Percentiles rank a stretch among this genome's conserved stretches.
Evolutionary conservation across 2,797 vertebrate species (phyloP).

Genomic region (Naso thynnoides): DNA sequence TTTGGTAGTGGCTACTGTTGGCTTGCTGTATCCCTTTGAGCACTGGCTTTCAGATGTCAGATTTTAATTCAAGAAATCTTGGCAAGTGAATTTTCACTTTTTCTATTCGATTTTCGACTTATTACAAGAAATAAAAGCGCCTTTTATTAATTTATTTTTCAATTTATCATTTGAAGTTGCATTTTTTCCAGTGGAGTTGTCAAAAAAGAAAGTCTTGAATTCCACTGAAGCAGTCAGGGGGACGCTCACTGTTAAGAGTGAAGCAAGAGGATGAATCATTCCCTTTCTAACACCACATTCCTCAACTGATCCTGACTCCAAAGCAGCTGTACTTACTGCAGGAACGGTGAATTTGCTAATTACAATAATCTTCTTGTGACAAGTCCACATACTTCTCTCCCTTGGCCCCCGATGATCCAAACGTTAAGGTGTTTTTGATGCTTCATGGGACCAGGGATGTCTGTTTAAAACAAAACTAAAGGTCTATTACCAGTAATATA

Average conservation of each 20-base stretch:
- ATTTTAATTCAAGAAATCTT: no score
- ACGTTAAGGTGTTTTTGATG: background rate
- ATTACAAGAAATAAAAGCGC: no score
- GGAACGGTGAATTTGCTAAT: conserved; percentile 1
- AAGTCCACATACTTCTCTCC: background rate
- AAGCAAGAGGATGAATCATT: conserved; percentile 23
- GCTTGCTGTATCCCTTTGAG: no score
- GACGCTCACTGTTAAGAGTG: background rate
- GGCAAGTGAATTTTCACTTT: no score
- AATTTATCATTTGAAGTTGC: no score
- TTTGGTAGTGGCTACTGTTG: no score
- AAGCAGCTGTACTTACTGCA: conserved; percentile 13
- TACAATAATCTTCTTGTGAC: conserved; percentile 4
- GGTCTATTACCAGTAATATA: no score
- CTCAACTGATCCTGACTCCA: background rate
- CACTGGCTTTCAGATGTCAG: no score
- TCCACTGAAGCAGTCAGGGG: background rate
- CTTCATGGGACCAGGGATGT: background rate
- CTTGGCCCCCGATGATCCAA: background rate
- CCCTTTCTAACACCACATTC: conserved; percentile 10
- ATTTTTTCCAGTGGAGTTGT: no score
- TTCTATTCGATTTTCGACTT: no score
- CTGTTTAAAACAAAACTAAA: background rate
- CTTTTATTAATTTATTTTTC: no score
- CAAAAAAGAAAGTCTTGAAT: no score